These are phyloP conservation scores for Xylocopa sonorina DNA, from an alignment of 1,140 invertebrate genomes.

Conservation along the genomic window DNA sequence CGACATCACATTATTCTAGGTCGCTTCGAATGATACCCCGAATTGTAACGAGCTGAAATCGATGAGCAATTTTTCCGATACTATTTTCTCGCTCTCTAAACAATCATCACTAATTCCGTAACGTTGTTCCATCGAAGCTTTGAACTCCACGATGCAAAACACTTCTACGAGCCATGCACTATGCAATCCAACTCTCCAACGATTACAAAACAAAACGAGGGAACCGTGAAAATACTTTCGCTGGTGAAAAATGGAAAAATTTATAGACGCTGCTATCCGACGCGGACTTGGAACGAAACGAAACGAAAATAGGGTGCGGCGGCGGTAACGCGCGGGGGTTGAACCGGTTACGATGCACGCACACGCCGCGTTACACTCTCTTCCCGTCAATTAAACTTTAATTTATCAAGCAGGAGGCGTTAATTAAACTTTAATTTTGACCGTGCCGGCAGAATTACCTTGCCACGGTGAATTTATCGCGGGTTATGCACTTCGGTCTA, in stretches of 20 bases:
- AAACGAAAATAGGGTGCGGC: not conserved
- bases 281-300: not conserved
- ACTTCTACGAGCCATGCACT: too few species aligned
- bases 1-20: too few species aligned
- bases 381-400: conserved; percentile 66
- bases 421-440: conserved; percentile 74
- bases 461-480: conserved; percentile 64
- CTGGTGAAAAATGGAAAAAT: not conserved
- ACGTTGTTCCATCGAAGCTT: too few species aligned
- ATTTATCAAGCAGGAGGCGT: conserved; percentile 65
- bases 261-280: conserved; percentile 24
- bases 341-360: conserved; percentile 3
- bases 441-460: conserved; percentile 60
- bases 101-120: not conserved
- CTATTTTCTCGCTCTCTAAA: too few species aligned
- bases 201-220: too few species aligned
- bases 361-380: conserved; percentile 10
- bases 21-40: too few species aligned
- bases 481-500: conserved; percentile 37
- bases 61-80: too few species aligned
- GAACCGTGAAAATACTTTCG: not conserved
- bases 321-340: not conserved
- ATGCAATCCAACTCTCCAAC: not conserved
- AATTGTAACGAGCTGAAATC: too few species aligned
- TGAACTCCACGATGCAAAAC: too few species aligned